These are phyloP conservation scores for Steinernema hermaphroditum DNA, from an alignment of 2,888 invertebrate genomes.

Conservation along the genomic window DNA sequence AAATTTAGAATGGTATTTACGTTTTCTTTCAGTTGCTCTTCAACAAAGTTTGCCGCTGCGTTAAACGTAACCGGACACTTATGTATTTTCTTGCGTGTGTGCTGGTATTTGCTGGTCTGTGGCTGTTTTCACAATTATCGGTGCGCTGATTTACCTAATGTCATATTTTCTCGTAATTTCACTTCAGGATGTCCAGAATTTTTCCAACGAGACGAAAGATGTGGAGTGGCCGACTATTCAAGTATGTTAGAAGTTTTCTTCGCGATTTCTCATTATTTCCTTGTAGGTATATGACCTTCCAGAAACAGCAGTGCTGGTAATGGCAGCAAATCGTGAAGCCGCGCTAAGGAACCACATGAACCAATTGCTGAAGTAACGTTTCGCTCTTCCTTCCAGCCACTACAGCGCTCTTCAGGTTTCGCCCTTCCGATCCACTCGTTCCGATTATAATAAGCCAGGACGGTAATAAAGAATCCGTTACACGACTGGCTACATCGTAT, in stretches of 20 bases:
- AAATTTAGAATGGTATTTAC: too few relatives aligned
- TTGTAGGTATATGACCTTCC: neutral
- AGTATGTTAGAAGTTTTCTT: too few relatives aligned
- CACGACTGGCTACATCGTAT: slow-evolving; percentile 44
- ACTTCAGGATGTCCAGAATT: too few relatives aligned
- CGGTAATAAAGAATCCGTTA: slow-evolving; percentile 48
- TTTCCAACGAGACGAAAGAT: too few relatives aligned
- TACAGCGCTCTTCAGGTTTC: too few relatives aligned
- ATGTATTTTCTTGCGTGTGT: too few relatives aligned
- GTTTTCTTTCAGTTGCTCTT: slow-evolving; percentile 12
- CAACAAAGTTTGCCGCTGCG: slow-evolving; percentile 9
- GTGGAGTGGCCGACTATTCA: too few relatives aligned
- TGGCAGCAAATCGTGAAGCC: slow-evolving; percentile 55
- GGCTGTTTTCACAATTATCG: neutral
- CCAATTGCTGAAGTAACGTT: slow-evolving; percentile 51
- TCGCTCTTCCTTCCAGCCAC: neutral
- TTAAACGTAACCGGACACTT: neutral
- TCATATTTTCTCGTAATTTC: too few relatives aligned
- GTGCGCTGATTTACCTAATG: neutral
- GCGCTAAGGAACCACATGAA: slow-evolving; percentile 60
- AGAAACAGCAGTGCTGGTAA: slow-evolving; percentile 55
- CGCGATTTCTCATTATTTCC: neutral
- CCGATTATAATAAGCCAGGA: slow-evolving; percentile 64
- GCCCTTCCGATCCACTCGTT: slow-evolving; percentile 48
- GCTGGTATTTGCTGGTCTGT: neutral